Base-by-base conservation (phyloP, 2,888 invertebrate genomes). In the Matsumyia berberina region DNA sequence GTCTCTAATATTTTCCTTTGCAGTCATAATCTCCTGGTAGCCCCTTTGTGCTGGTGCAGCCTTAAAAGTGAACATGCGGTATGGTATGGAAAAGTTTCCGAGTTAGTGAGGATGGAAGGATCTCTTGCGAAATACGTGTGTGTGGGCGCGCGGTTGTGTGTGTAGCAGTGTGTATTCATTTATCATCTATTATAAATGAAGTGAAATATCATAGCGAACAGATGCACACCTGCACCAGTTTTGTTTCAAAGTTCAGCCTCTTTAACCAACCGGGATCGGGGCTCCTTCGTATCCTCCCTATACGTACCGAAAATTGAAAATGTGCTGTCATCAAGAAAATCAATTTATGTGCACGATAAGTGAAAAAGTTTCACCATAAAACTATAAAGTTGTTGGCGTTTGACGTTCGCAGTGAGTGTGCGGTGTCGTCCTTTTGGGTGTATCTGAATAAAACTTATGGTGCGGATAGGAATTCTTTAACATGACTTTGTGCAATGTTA, bases 351-450 rank as follows among this genome's bases (percentile, higher is more conserved):
- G 87, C 85, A 86, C 80, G 87, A 86, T 88, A 87, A 88, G 88
- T 88, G 88, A 88, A 87, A 88, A 88, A 88, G 78, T 88, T 88
- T 88, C 86, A 74, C 87, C 87, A 88, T 87, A 86, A 87, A 87
- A 87, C 86, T 86, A 86, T 86, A 86, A 86, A 86, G 70, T 74
- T 76, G 74, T 85, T 80, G 85, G 80, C 85, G 76, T 85, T 85
- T 80, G 85, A 85, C 57, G 85, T 80, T 70, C 80, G 53, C 64
- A 69, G 74, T 64, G 73, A 74, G 60, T 66, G 57, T 60, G 58
- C 49, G 49, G 49, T 37, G 66, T 11, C 69, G 49, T 57, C 44
- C 85, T 80, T 74, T 74, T 39, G 42, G 67, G 69, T 69, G 49
- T 80, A 66, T 76, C 62, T 46, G 60, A 55, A 49, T 62, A 15